Conservation (phyloP, 2,888 invertebrate genomes). For the Conops quadrifasciatus region DNA sequence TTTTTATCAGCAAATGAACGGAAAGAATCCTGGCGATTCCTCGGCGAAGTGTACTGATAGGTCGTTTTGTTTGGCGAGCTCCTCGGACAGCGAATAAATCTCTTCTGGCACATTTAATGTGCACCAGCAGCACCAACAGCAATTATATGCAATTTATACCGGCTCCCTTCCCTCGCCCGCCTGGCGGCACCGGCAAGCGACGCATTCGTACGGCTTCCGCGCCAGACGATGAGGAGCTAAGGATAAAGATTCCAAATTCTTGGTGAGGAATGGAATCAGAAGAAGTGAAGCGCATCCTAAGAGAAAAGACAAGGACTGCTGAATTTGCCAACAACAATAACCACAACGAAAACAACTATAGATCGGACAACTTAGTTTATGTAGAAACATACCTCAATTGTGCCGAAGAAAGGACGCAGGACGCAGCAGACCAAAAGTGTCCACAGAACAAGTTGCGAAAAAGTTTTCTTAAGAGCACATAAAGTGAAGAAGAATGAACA, state of each 20-base stretch:
- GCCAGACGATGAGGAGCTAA: not conserved
- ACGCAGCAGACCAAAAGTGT: slow-evolving; percentile 11
- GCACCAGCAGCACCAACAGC: slow-evolving; percentile 48
- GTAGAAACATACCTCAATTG: not conserved
- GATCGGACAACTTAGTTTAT: slow-evolving; percentile 23
- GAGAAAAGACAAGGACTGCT: slow-evolving; percentile 7
- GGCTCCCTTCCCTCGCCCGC: slow-evolving; percentile 19
- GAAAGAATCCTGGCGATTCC: slow-evolving; percentile 29
- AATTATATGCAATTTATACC: slow-evolving; percentile 50
- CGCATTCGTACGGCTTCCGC: not conserved
- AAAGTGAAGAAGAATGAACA: slow-evolving; percentile 1
- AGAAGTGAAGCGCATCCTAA: slow-evolving; percentile 7
- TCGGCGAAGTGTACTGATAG: slow-evolving; percentile 35
- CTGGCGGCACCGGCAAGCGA: not conserved
- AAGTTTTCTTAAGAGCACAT: slow-evolving; percentile 19
- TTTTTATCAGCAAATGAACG: slow-evolving; percentile 32
- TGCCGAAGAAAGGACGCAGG: not conserved
- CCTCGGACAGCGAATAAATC: slow-evolving; percentile 51
- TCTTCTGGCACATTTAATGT: slow-evolving; percentile 59
- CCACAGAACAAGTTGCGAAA: slow-evolving; percentile 23
- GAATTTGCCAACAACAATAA: slow-evolving; percentile 23
- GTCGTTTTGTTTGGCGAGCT: slow-evolving; percentile 27
- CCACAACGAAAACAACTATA: not conserved
- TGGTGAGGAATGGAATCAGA: not conserved
- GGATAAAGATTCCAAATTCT: slow-evolving; percentile 28